Conservation (phyloP, 2,888 invertebrate species). For the Ramazzottius varieornatus region DNA sequence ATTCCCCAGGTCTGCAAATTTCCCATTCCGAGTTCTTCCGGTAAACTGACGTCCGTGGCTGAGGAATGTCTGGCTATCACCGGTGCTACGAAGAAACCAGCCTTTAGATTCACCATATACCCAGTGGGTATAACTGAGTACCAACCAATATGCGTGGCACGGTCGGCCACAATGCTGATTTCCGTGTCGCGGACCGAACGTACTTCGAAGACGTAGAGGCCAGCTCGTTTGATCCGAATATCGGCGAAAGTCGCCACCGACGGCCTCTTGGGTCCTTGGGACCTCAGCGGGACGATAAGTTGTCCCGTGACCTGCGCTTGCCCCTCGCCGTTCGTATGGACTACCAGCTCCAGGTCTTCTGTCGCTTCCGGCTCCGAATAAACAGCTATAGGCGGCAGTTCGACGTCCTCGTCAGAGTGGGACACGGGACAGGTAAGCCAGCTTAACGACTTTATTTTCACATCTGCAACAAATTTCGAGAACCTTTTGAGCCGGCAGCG, state of each 20-base stretch:
- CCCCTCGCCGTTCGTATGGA: not conserved
- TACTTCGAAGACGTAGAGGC: not conserved
- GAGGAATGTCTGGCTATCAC: not conserved
- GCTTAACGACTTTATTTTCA: slow-evolving; percentile 2
- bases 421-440: slow-evolving; percentile 8
- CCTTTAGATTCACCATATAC: too few species aligned
- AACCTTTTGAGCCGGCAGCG: too few species aligned
- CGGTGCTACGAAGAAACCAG: too few species aligned
- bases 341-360: not conserved
- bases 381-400: not conserved
- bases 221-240: not conserved
- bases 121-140: too few species aligned
- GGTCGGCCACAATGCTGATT: not conserved
- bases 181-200: not conserved
- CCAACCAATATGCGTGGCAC: not conserved
- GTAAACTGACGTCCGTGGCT: not conserved
- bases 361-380: not conserved
- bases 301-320: not conserved
- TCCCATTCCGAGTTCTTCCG: not conserved
- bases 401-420: not conserved
- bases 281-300: not conserved
- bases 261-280: not conserved
- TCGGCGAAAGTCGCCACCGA: not conserved
- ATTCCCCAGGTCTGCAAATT: not conserved
- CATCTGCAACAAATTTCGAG: not conserved